Evolutionary conservation across 2,113 vertebrate species (phyloP).

Genomic region (Cynoglossus semilaevis): DNA sequence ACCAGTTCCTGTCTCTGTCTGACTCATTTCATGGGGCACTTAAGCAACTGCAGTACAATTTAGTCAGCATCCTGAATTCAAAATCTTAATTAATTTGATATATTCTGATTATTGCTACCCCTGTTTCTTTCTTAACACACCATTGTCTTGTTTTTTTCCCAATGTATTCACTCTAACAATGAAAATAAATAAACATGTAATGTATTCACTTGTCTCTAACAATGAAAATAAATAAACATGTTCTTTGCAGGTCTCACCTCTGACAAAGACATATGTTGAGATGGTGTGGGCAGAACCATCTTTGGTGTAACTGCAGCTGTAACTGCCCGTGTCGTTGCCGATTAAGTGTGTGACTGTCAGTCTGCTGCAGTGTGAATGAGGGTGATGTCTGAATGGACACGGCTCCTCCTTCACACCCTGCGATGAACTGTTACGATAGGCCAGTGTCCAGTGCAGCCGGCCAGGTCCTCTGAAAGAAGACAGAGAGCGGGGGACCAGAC

Average conservation of each 20-base stretch:
- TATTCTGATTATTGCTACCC: no score
- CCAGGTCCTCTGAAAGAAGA: conserved; percentile 74
- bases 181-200: no score
- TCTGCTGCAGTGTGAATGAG: conserved; percentile 69
- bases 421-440: conserved; percentile 27
- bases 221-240: neutral
- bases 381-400: conserved; percentile 50
- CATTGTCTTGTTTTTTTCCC: no score
- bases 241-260: conserved; percentile 74
- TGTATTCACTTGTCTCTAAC: no score
- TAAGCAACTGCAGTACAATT: conserved; percentile 18
- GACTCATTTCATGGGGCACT: conserved; percentile 15
- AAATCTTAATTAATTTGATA: no score
- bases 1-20: conserved; percentile 54
- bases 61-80: conserved; percentile 3
- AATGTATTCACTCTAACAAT: no score
- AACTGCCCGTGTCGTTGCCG: conserved; percentile 76
- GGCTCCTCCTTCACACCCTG: conserved; percentile 51
- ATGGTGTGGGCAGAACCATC: conserved; percentile 10
- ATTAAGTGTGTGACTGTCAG: conserved; percentile 67
- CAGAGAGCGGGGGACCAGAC: neutral
- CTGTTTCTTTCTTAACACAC: no score
- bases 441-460: conserved; percentile 73
- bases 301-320: conserved; percentile 72
- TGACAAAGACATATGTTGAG: conserved; percentile 79